Base-by-base conservation (phyloP, 2,888 invertebrate genomes). In the Mamestra brassicae region DNA sequence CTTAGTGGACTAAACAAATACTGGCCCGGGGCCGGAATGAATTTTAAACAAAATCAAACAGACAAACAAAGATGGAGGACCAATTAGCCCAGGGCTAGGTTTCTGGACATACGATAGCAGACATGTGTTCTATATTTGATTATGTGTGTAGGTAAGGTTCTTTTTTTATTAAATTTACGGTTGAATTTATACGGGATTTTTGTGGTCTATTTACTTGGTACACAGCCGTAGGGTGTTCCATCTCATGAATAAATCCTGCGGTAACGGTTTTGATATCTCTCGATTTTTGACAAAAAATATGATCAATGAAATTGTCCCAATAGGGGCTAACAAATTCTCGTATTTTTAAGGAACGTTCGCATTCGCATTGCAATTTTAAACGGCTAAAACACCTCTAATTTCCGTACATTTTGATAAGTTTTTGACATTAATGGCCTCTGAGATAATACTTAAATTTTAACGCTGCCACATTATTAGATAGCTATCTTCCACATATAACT, bases 1-100 rank as follows among this genome's bases (percentile, higher is more conserved):
- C 88, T 94, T 92, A 94, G 89, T 86, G 91, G 89, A 89, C 91
- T 92, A 87, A 89, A 86, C 89, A 94, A 94, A 94, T 91, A 94
- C 85, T 89, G 91, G 90, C 93, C 92, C 83, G 86, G 89, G 92
- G 86, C 73, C 75, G 78, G 81, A 88, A 93, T 93, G 94, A 93
- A 93, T 94, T 90, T 92, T 91, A 92, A 93, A 93, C 90, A 92
- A 87, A 89, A 88, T 78, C 86, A 84, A 67, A 85, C 91, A 92
- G 88, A 93, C 91, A 89, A 86, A 88, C 91, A 90, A 85, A 91
- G 92, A 91, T 11, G 85, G 84, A 50, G 84, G 76, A 80, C 83
- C 94, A 95, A 95, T 95, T 95, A 95, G 95, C 96, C 92, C 76
- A 86, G 84, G 94, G 96, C 92, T 85, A 91, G 85, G 81, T 81